Evolutionary conservation across 2,797 vertebrate species (phyloP), one percentile per base, ranked within the genome.

Genomic region (Chromobotia macracanthus): DNA sequence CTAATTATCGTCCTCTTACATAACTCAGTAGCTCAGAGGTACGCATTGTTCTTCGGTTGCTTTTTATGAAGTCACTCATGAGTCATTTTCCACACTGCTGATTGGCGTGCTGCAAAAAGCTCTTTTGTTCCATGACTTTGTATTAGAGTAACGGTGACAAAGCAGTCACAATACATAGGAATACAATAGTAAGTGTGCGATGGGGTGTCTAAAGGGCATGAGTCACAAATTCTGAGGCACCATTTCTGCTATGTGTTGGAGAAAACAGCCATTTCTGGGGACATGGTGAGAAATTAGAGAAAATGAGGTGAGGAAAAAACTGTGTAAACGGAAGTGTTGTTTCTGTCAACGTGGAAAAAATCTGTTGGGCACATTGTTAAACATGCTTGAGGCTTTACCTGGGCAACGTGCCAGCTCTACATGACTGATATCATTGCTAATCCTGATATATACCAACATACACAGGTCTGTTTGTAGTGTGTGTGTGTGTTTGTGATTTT

Each of bases 401-500:
- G 56, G 76, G 76, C 46, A 31, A 5, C 3, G 21, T 28, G 31
- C 67, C 58, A 77, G 53, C 31, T 10, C 46, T 38, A 23, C 21
- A 31, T 2, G 23, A 46, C 15, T 68, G 51, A 77, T 44, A 71
- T 79, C 68, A 44, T 35, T 10, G 68, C 35, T 53, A 31, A 28
- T 50, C 23, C 11, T 28, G 19, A 64, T 79, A 72, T 19, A 23
- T n/a, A 55, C 19, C 18, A 25, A 12, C 31, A 72, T 64, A 46
- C 4, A 61, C 41, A 12, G 23, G n/a, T 11, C 11, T 19, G 6
- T 28, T 67, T 31, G 41, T 64, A 69, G 28, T 77, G 41, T 75
- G 12, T 77, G 41, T 75, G 12, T 71, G 65, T 72, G 46, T 70
- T 53, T 66, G 70, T 75, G 80, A 73, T 53, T 68, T 61, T 83